phyloP scores from a whole-genome alignment of 2,888 invertebrate genomes.

The Norana najaformis region DNA sequence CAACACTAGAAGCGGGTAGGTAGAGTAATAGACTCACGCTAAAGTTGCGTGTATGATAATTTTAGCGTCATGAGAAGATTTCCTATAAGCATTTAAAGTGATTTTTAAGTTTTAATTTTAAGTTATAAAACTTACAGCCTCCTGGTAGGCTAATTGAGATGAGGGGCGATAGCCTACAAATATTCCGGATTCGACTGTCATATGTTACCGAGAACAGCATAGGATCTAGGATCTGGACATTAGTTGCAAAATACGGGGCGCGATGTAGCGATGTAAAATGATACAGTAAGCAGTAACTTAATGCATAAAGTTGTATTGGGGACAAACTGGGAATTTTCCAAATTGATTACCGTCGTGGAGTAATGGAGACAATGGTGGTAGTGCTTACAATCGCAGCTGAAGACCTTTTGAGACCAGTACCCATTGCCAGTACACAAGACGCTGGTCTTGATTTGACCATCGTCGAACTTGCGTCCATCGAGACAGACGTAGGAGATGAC shows the following conservation, averaged over 20 bases:
- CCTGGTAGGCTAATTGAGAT: neutral
- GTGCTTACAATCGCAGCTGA: neutral
- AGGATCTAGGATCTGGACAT: too few species aligned
- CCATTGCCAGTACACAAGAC: neutral
- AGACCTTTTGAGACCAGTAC: neutral
- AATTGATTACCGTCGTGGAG: too few species aligned
- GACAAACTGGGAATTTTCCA: too few species aligned
- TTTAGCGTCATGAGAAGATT: too few species aligned
- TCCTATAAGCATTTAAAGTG: too few species aligned
- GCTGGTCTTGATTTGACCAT: neutral
- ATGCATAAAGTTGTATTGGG: neutral
- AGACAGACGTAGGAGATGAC: neutral
- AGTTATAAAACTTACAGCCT: too few species aligned
- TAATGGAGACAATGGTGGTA: neutral
- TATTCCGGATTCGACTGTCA: neutral
- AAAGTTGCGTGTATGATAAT: too few species aligned
- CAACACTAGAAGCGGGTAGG: too few species aligned
- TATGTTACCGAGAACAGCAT: neutral
- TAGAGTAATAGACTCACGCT: too few species aligned
- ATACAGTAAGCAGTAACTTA: too few species aligned
- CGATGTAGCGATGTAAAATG: neutral
- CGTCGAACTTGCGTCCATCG: neutral
- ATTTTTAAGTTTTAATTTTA: too few species aligned
- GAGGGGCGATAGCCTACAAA: neutral
- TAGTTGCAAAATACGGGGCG: neutral